These are phyloP conservation scores for Neoaliturus tenellus DNA, from an alignment of 2,888 invertebrate species.

Conservation along the genomic window DNA sequence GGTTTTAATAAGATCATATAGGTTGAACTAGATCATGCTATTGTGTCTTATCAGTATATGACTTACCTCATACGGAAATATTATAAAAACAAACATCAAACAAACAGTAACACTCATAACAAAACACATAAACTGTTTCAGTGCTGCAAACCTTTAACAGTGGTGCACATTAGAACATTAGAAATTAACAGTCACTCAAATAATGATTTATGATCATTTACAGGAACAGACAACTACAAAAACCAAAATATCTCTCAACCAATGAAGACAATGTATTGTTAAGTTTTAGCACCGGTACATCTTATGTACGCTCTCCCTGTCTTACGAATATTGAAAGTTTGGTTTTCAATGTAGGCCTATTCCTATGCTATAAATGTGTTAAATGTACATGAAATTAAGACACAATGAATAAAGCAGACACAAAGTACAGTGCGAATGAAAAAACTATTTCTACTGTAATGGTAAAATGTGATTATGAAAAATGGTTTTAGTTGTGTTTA, in stretches of 20 bases:
- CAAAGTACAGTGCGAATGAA: background rate
- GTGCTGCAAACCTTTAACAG: conserved; percentile 12
- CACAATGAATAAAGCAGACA: background rate
- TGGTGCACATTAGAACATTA: conserved; percentile 10
- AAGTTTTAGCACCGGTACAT: background rate
- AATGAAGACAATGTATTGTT: background rate
- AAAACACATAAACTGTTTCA: background rate
- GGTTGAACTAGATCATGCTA: background rate
- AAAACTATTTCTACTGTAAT: background rate
- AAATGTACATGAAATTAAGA: background rate
- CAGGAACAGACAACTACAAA: background rate
- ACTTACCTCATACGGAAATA: background rate
- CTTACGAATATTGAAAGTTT: background rate
- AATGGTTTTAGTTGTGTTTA: background rate
- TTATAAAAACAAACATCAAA: conserved; percentile 1
- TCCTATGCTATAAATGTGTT: background rate
- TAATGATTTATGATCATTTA: background rate
- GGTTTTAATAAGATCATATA: too few species aligned
- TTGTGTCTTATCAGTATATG: background rate
- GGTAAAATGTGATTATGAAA: background rate
- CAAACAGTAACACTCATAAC: background rate
- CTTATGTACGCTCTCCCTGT: background rate
- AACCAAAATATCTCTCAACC: background rate
- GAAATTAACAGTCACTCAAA: background rate
- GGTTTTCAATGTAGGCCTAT: too few species aligned